These are phyloP conservation scores for Stegophylla sp. DNA, from an alignment of 2,888 invertebrate species.

Conservation along the genomic window DNA sequence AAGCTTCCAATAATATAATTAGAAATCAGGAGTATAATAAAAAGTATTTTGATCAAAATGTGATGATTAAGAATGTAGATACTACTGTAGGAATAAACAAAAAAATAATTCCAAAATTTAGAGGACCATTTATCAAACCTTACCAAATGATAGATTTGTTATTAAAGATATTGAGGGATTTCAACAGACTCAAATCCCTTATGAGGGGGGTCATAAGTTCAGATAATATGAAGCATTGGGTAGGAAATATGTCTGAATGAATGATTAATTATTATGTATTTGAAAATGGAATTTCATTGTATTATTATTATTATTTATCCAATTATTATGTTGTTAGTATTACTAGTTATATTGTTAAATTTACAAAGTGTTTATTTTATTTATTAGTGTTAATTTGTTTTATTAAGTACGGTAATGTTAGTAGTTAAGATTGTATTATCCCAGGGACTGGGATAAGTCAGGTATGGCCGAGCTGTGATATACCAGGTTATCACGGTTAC, in stretches of 20 bases:
- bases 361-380: background rate
- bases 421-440: too few species aligned
- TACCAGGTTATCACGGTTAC: too few species aligned
- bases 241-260: background rate
- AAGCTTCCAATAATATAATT: background rate
- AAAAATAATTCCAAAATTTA: slow-evolving; percentile 27
- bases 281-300: too few species aligned
- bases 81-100: slow-evolving; percentile 4
- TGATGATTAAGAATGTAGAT: slow-evolving; percentile 7
- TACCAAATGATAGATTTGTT: slow-evolving; percentile 17
- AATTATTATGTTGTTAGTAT: too few species aligned
- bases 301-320: too few species aligned
- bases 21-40: background rate
- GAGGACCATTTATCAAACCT: background rate
- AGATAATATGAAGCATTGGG: background rate
- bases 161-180: slow-evolving; percentile 7
- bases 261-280: too few species aligned
- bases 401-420: too few species aligned
- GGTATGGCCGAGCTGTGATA: background rate
- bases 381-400: too few species aligned
- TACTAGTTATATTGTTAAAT: too few species aligned
- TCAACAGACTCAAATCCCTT: background rate
- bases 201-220: background rate
- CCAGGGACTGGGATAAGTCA: slow-evolving; percentile 4
- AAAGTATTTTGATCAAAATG: background rate